Evolutionary conservation across 2,113 vertebrate genomes (phyloP), one percentile per base, ranked within the genome.

Genomic region (Zootoca vivipara): DNA sequence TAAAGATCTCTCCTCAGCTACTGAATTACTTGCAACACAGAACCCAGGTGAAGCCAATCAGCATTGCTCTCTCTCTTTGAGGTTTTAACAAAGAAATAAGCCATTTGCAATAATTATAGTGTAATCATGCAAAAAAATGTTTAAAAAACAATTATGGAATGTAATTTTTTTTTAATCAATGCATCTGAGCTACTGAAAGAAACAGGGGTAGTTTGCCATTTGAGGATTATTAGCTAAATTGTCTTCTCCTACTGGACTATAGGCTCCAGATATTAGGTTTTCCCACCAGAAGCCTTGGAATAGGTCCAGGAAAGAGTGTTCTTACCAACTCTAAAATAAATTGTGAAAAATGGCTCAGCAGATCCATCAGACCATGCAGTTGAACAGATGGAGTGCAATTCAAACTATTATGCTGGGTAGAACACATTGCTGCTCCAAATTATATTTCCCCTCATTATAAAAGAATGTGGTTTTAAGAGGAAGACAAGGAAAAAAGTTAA

Each of bases 361-460:
- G 89, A 95, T 94, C 96, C 95, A 94, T 93, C 95, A 95, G 94
- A 95, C 95, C 95, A 81, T 73, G 87, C 92, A 94, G 92, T 93
- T 90, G 94, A 97, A 96, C 96, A 97, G 96, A 97, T 96, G 96
- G 94, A 95, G 87, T n/a, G 85, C 93, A 94, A 92, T 96, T 96
- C 95, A 94, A 96, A 95, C 96, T 94, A 96, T 96, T 94, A 96
- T 94, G 94, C 96, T 91, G 93, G 93, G 93, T 93, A 96, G 93
- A 91, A 93, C 90, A 95, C 52, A 26, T 91, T 94, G 94, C 91
- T 95, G 94, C 94, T 96, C 94, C 94, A 93, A 97, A 97, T 96
- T 91, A 96, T 83, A 91, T 96, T 96, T 94, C 95, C 93, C 91
- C 89, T 93, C 93, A 93, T 95, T 93, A 95, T 93, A 91, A 95